Percentiles rank a stretch among this genome's conserved stretches.
Conservation (phyloP, 2,888 invertebrate species). For the Limenitis camilla region DNA sequence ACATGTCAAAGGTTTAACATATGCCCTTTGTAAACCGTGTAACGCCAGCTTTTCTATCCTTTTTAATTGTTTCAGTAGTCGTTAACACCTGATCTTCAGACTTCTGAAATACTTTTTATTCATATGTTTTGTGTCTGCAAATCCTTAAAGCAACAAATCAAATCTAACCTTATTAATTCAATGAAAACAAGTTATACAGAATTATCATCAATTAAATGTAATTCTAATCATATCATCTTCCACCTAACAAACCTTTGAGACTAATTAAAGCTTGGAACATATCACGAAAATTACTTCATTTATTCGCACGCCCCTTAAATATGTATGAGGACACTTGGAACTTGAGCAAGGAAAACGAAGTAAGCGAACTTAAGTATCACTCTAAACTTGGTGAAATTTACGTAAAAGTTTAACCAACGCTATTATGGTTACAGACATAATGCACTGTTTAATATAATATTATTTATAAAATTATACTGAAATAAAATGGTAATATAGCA, state of each 20-base stretch:
- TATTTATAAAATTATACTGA: slow-evolving; percentile 13
- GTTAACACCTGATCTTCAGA: no score
- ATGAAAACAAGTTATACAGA: neutral
- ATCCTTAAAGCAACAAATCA: no score
- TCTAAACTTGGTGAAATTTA: slow-evolving; percentile 44
- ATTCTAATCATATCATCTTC: neutral
- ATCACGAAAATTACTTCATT: slow-evolving; percentile 34
- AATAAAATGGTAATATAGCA: no score
- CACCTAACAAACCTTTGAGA: slow-evolving; percentile 8
- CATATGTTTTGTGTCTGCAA: no score
- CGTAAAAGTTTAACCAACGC: slow-evolving; percentile 45
- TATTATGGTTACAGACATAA: slow-evolving; percentile 47
- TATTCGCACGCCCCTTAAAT: slow-evolving; percentile 44
- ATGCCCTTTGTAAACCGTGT: no score
- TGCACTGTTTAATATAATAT: slow-evolving; percentile 65
- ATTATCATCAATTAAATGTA: neutral
- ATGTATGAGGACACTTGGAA: slow-evolving; percentile 52
- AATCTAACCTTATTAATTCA: neutral
- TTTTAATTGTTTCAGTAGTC: no score
- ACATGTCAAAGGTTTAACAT: no score
- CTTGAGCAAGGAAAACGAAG: slow-evolving; percentile 38
- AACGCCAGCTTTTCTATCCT: no score
- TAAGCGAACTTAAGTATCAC: slow-evolving; percentile 38
- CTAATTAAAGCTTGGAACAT: slow-evolving; percentile 12
- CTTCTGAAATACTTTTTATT: no score